Conservation (phyloP, 2,888 invertebrate genomes). For the Patella caerulea region DNA sequence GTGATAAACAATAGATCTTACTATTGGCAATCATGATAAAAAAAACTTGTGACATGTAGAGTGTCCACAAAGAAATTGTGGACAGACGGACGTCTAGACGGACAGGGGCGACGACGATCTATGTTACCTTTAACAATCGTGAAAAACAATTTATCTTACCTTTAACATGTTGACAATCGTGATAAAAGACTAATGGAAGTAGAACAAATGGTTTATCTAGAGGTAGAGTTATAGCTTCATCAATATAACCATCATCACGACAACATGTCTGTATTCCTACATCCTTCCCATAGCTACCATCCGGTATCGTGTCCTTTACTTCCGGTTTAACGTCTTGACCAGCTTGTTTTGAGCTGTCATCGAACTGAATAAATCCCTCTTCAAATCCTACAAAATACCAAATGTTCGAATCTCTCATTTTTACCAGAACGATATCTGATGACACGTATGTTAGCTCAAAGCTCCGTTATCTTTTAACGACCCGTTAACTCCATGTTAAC, state of each 20-base stretch:
- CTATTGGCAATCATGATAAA: too few relatives aligned
- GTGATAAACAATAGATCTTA: too few relatives aligned
- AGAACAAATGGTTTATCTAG: slow-evolving; percentile 16
- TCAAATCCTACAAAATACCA: slow-evolving; percentile 11
- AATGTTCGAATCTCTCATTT: too few relatives aligned
- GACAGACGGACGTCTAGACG: too few relatives aligned
- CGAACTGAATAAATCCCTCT: slow-evolving; percentile 17
- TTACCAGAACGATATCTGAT: too few relatives aligned
- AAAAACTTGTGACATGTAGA: too few relatives aligned
- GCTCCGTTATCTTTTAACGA: too few relatives aligned
- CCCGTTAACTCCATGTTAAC: too few relatives aligned
- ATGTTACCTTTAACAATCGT: too few relatives aligned
- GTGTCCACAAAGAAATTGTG: too few relatives aligned
- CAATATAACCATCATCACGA: slow-evolving; percentile 14
- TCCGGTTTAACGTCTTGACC: background rate
- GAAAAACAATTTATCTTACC: background rate
- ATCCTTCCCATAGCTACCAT: slow-evolving; percentile 16
- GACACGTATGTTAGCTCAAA: too few relatives aligned
- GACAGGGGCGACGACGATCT: too few relatives aligned
- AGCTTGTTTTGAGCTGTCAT: background rate
- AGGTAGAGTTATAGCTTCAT: background rate
- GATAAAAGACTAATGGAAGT: background rate
- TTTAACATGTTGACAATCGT: background rate
- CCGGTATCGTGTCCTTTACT: slow-evolving; percentile 6
- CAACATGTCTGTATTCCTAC: slow-evolving; percentile 17